Evolutionary conservation across 2,797 vertebrate genomes (phyloP).

Genomic region (Muraenolepis orangiensis): DNA sequence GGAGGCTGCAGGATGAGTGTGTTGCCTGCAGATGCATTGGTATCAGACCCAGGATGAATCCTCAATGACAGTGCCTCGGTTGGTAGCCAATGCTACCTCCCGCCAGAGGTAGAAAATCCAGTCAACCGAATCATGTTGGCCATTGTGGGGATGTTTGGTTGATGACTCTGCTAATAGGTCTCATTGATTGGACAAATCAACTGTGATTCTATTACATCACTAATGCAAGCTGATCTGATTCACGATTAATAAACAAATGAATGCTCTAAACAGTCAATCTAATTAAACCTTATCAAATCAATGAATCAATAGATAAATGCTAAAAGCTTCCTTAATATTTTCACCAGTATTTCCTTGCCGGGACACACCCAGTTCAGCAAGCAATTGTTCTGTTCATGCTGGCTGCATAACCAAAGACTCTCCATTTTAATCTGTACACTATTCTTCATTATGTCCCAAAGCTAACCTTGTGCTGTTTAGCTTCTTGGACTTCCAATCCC

Average conservation of each 20-base stretch:
- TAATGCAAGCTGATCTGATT: not conserved
- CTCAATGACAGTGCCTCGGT: constrained; percentile 62
- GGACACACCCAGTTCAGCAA: too few species aligned
- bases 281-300: not conserved
- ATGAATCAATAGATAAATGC: not conserved
- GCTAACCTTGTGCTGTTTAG: too few species aligned
- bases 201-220: not conserved
- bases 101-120: not conserved
- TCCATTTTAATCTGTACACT: too few species aligned
- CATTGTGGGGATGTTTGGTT: not conserved
- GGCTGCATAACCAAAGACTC: too few species aligned
- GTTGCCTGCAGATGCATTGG: constrained; percentile 51
- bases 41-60: constrained; percentile 68
- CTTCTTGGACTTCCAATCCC: too few species aligned
- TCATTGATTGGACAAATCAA: not conserved
- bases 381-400: too few species aligned
- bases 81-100: constrained; percentile 43
- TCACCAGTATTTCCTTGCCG: too few species aligned
- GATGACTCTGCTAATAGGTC: not conserved
- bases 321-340: not conserved
- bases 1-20: constrained; percentile 15
- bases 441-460: too few species aligned
- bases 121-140: not conserved
- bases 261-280: not conserved
- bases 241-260: not conserved